Percentiles rank a stretch among this genome's conserved stretches.
Evolutionary conservation across 2,113 vertebrate genomes (phyloP).

Genomic region (Sterrhoptilus dennistouni): DNA sequence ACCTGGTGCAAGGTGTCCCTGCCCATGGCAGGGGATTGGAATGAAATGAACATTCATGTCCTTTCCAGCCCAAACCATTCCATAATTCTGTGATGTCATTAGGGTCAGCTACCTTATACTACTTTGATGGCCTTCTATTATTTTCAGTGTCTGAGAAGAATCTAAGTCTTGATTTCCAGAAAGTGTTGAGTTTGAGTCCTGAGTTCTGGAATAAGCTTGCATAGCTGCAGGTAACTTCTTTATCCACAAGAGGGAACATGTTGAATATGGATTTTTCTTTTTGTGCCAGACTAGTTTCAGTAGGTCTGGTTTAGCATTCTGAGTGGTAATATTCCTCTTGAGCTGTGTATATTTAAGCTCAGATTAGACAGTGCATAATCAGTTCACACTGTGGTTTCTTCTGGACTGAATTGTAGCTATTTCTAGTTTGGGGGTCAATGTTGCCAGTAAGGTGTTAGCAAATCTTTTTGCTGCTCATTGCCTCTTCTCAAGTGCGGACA

Average conservation of each 20-base stretch:
- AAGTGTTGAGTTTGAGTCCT: neutral
- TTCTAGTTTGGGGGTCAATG: neutral
- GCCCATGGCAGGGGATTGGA: neutral
- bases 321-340: neutral
- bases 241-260: conserved; percentile 58
- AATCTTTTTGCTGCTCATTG: neutral
- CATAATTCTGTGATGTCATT: neutral
- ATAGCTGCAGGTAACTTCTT: neutral
- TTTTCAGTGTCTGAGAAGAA: neutral
- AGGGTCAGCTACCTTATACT: neutral
- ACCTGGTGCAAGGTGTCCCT: neutral
- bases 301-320: neutral
- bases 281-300: neutral
- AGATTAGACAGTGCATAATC: neutral
- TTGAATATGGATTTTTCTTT: neutral
- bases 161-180: neutral
- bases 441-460: neutral
- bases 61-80: neutral
- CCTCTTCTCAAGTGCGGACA: neutral
- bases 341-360: neutral
- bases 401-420: neutral
- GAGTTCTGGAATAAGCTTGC: neutral
- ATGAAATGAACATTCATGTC: neutral
- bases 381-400: neutral
- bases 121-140: neutral